Base-by-base conservation (phyloP, 2,888 invertebrate species). In the Orchestes rusci region DNA sequence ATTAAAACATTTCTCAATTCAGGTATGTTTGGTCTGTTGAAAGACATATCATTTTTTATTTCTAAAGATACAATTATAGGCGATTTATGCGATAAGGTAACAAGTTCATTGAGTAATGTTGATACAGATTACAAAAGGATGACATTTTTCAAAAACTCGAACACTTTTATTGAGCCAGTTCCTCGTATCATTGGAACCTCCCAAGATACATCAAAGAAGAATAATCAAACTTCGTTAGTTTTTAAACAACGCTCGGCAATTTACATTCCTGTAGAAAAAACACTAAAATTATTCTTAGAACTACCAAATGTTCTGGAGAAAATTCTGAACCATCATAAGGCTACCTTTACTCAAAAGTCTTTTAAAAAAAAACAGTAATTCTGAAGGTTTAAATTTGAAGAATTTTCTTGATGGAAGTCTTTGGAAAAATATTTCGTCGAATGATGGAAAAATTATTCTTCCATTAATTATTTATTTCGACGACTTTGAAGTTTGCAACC, bases 401-500 rank as follows among this genome's bases (percentile, higher is more conserved):
- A n/a, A n/a, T n/a, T n/a, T n/a, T n/a, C n/a, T n/a, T n/a, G n/a
- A n/a, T n/a, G n/a, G n/a, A n/a, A n/a, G n/a, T n/a, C n/a, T n/a
- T n/a, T n/a, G n/a, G n/a, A n/a, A n/a, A n/a, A n/a, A n/a, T n/a
- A n/a, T n/a, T n/a, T n/a, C n/a, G n/a, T n/a, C n/a, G n/a, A n/a
- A n/a, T n/a, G n/a, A n/a, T n/a, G n/a, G n/a, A n/a, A n/a, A n/a
- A n/a, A n/a, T n/a, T n/a, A n/a, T n/a, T n/a, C n/a, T n/a, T n/a
- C n/a, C 33, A 7, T 13, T 32, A 13, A 32, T 3, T 4, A 13
- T 32, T 32, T 32, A 32, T 10, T 32, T 16, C 15, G 33, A 32
- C 15, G 33, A 32, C 15, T 32, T 32, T 10, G 33, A 32, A 16
- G 33, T 32, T 13, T 32, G 7, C 15, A 32, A 32, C 15, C 33